Evolutionary conservation across 2,113 vertebrate genomes (phyloP).

Genomic region (Melanostigma gelatinosum): DNA sequence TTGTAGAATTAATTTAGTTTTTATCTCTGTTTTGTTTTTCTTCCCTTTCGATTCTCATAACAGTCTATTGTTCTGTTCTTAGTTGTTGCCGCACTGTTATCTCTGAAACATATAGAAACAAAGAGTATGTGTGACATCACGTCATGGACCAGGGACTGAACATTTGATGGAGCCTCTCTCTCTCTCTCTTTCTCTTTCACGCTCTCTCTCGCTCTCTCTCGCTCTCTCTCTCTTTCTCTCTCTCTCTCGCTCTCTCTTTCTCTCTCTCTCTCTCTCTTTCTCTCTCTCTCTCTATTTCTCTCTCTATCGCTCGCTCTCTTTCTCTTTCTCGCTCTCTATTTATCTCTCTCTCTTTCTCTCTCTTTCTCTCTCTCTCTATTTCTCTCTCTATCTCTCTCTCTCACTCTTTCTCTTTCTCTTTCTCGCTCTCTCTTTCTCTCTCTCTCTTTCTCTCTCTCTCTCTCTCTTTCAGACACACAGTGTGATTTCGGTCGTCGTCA

Average conservation of each 20-base stretch:
- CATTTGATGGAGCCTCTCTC: not conserved
- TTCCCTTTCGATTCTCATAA: not conserved
- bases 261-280: not conserved
- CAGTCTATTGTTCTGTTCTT: not conserved
- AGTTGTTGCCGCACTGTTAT: not conserved
- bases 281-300: not conserved
- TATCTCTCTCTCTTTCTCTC: not conserved
- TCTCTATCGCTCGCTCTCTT: not conserved
- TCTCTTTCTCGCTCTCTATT: not conserved
- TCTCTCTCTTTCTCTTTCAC: not conserved
- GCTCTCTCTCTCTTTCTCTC: not conserved
- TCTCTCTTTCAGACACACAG: not conserved
- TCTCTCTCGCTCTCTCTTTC: not conserved
- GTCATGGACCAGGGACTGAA: not conserved
- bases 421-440: not conserved
- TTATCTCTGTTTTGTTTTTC: not conserved
- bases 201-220: not conserved
- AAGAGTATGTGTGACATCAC: not conserved
- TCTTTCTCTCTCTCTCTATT: not conserved
- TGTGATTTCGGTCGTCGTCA: conserved; percentile 12
- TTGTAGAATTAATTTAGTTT: too few relatives aligned
- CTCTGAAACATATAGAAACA: not conserved
- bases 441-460: not conserved
- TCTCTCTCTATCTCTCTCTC: not conserved
- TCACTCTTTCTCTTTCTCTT: accelerated